phyloP scores from a whole-genome alignment of 2,797 vertebrate genomes.

The Podarcis lilfordi region DNA sequence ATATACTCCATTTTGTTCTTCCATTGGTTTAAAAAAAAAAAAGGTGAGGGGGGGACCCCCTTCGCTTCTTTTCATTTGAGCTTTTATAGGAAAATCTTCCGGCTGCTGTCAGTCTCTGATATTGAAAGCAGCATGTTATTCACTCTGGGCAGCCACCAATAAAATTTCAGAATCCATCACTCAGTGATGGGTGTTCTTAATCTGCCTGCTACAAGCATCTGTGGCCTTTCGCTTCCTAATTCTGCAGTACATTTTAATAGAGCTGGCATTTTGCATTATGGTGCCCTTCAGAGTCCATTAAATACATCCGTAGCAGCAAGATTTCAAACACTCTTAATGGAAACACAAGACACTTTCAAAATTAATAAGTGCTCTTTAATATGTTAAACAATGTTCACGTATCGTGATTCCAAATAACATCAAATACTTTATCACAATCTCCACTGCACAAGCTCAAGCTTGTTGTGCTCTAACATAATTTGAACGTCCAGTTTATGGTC shows the following conservation, averaged over 20 bases:
- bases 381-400: neutral
- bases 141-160: conserved; percentile 58
- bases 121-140: conserved; percentile 66
- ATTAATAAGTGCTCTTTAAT: neutral
- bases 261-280: conserved; percentile 42
- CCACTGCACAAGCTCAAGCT: neutral
- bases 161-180: conserved; percentile 63
- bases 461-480: neutral
- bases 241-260: conserved; percentile 50
- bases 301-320: conserved; percentile 24
- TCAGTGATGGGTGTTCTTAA: conserved; percentile 55
- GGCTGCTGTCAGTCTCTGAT: conserved; percentile 60
- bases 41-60: conserved; percentile 30
- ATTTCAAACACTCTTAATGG: neutral
- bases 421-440: neutral
- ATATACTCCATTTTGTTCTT: conserved; percentile 52
- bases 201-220: conserved; percentile 65
- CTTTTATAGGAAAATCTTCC: conserved; percentile 59
- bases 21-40: conserved; percentile 48
- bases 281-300: conserved; percentile 37
- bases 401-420: neutral
- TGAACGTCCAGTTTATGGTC: neutral
- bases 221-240: conserved; percentile 49
- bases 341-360: neutral
- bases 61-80: conserved; percentile 65